phyloP scores from a whole-genome alignment of 2,888 invertebrate genomes.

The Pollenia angustigena region DNA sequence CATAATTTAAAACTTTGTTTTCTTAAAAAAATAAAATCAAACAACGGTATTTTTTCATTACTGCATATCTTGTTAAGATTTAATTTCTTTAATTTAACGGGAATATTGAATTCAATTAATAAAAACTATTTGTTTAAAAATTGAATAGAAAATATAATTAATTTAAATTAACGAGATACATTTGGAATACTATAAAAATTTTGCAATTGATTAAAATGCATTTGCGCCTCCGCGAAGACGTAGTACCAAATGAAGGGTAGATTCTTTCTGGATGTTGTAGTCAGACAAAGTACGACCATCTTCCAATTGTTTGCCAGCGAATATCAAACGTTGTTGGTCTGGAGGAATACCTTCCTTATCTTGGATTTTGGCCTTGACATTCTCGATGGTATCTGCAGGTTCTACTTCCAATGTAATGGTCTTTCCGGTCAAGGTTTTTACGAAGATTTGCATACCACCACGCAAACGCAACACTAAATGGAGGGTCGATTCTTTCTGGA shows the following conservation, averaged over 20 bases:
- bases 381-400: slow-evolving; percentile 72
- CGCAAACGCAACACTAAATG: slow-evolving; percentile 77
- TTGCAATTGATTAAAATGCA: slow-evolving; percentile 70
- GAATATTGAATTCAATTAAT: slow-evolving; percentile 67
- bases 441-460: slow-evolving; percentile 73
- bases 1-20: too few relatives aligned
- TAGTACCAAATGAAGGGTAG: slow-evolving; percentile 73
- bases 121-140: slow-evolving; percentile 54
- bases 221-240: slow-evolving; percentile 76
- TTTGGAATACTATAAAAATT: slow-evolving; percentile 74
- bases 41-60: neutral
- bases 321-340: slow-evolving; percentile 74
- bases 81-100: slow-evolving; percentile 65
- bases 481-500: slow-evolving; percentile 75
- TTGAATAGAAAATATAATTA: slow-evolving; percentile 73
- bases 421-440: slow-evolving; percentile 72
- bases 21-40: too few relatives aligned
- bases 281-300: slow-evolving; percentile 73
- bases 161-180: slow-evolving; percentile 71
- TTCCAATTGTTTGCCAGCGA: slow-evolving; percentile 73
- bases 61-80: slow-evolving; percentile 26
- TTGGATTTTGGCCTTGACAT: slow-evolving; percentile 73
- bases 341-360: slow-evolving; percentile 75
- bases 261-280: slow-evolving; percentile 74
- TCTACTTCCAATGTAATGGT: slow-evolving; percentile 72